A percentile compares a stretch with the other conserved stretches of the same genome.
These are phyloP conservation scores for Nesidiocoris tenuis DNA, from an alignment of 2,888 invertebrate genomes.

Conservation along the genomic window DNA sequence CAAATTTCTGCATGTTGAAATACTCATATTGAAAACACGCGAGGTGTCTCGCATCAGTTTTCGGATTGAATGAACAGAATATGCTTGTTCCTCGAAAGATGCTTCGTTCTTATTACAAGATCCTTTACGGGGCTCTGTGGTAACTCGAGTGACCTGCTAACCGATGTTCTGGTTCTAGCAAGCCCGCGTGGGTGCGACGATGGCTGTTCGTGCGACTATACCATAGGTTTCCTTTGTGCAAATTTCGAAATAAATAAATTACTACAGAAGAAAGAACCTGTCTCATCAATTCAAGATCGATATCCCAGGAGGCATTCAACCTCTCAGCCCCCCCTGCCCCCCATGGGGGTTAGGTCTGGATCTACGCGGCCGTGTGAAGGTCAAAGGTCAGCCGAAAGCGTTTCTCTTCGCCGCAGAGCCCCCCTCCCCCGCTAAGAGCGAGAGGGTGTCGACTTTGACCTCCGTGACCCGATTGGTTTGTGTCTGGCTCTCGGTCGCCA, in stretches of 20 bases:
- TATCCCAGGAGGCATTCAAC: background rate
- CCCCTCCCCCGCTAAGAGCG: background rate
- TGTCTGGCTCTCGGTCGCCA: constrained; percentile 23
- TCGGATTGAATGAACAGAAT: no score
- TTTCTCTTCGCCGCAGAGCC: background rate
- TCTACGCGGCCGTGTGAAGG: constrained; percentile 14
- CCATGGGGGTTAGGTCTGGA: background rate
- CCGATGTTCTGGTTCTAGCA: no score
- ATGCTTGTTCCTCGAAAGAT: no score
- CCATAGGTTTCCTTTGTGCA: no score
- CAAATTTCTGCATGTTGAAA: no score
- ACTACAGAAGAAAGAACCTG: background rate
- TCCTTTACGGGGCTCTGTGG: no score
- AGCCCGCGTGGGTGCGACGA: no score
- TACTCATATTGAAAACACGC: no score
- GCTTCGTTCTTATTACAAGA: no score
- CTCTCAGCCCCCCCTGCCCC: background rate
- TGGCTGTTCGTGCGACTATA: no score
- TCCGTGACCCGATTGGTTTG: constrained; percentile 38
- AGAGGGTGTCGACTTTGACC: constrained; percentile 27
- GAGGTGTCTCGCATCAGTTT: no score
- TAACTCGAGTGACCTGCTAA: no score
- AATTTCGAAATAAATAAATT: background rate
- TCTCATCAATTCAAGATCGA: background rate
- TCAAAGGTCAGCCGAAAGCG: constrained; percentile 27